phyloP scores from a whole-genome alignment of 2,888 invertebrate genomes.

The Eilema depressum region DNA sequence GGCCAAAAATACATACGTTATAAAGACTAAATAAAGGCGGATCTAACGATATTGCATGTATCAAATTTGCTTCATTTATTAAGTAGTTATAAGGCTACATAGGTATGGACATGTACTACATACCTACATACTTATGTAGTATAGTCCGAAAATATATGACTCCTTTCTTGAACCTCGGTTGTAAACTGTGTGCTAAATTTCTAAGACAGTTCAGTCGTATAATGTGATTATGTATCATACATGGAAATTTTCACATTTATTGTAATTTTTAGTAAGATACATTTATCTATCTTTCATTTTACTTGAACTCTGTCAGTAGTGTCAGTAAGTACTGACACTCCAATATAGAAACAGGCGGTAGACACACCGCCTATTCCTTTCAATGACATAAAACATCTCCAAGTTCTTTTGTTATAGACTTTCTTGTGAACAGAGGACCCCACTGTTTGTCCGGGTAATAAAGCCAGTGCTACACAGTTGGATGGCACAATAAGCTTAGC shows the following conservation, averaged over 20 bases:
- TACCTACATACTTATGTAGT: too few relatives aligned
- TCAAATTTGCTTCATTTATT: too few relatives aligned
- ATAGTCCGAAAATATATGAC: too few relatives aligned
- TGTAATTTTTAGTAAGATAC: background rate
- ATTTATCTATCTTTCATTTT: background rate
- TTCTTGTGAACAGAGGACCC: constrained; percentile 32
- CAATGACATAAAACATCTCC: constrained; percentile 37
- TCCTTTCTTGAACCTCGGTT: too few relatives aligned
- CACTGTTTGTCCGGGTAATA: constrained; percentile 43
- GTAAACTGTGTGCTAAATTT: background rate
- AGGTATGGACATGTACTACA: too few relatives aligned
- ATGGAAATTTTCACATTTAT: background rate
- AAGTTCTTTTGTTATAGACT: constrained; percentile 32
- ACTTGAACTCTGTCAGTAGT: too few relatives aligned
- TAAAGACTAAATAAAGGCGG: too few relatives aligned
- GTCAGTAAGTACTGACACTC: too few relatives aligned
- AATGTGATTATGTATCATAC: background rate
- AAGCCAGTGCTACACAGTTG: constrained; percentile 39
- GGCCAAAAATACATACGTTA: too few relatives aligned
- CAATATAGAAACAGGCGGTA: too few relatives aligned
- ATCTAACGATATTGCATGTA: background rate
- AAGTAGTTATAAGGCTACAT: too few relatives aligned
- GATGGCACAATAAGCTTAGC: constrained; percentile 48
- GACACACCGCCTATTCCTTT: constrained; percentile 3
- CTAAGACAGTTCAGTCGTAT: background rate